Evolutionary conservation across 2,888 invertebrate genomes (phyloP).

Genomic region (Agrochola litura): DNA sequence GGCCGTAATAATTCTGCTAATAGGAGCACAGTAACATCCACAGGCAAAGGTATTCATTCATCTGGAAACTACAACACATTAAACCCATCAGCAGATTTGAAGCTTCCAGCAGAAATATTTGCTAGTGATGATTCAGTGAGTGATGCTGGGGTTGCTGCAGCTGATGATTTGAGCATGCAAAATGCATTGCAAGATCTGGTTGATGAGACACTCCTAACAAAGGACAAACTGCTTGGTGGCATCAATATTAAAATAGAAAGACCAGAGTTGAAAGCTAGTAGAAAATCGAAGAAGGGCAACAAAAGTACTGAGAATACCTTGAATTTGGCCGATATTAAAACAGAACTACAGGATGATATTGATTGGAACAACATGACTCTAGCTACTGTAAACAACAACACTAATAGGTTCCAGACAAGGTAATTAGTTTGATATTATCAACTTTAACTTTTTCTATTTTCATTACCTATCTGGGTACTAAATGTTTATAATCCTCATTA

Average conservation of each 20-base stretch:
- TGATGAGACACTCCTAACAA: slow-evolving; percentile 70
- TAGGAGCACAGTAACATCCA: slow-evolving; percentile 57
- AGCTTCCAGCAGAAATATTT: slow-evolving; percentile 88
- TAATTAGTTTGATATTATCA: slow-evolving; percentile 55
- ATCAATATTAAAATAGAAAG: slow-evolving; percentile 85
- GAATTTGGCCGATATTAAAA: slow-evolving; percentile 86
- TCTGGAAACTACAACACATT: slow-evolving; percentile 79
- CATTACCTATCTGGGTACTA: background rate
- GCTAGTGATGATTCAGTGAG: slow-evolving; percentile 88
- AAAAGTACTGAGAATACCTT: slow-evolving; percentile 73
- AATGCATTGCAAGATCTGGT: slow-evolving; percentile 77
- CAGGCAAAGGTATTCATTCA: slow-evolving; percentile 72
- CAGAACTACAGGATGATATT: slow-evolving; percentile 87
- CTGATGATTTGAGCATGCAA: slow-evolving; percentile 77
- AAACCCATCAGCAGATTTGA: slow-evolving; percentile 84
- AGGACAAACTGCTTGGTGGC: slow-evolving; percentile 86
- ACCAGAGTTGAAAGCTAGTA: slow-evolving; percentile 71
- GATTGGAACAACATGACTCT: slow-evolving; percentile 88
- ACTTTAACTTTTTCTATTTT: background rate
- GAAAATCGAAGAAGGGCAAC: slow-evolving; percentile 79
- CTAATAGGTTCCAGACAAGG: slow-evolving; percentile 86
- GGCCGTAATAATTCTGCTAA: slow-evolving; percentile 30
- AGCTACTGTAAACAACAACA: slow-evolving; percentile 85
- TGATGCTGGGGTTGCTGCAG: slow-evolving; percentile 78
- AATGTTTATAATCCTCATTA: background rate